Conservation (phyloP, 2,888 invertebrate genomes). For the Cancer borealis region DNA sequence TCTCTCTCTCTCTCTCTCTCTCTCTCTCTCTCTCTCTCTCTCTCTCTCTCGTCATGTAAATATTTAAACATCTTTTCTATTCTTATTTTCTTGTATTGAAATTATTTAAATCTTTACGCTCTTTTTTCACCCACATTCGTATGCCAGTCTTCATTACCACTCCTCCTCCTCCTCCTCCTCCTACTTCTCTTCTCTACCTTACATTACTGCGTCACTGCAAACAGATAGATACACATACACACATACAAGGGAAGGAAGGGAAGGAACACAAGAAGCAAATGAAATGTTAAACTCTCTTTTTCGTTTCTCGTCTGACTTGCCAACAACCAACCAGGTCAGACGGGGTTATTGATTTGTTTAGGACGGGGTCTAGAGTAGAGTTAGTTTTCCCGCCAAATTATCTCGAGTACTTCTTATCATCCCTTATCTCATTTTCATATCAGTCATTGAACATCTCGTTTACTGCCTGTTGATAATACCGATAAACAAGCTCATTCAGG, state of each 20-base stretch:
- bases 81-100: not conserved
- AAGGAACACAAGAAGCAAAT: not conserved
- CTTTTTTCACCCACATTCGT: not conserved
- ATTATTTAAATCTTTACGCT: not conserved
- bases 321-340: not conserved
- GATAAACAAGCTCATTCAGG: not conserved
- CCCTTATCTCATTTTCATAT: not conserved
- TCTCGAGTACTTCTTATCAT: not conserved
- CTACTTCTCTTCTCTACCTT: not conserved
- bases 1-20: conserved; percentile 46
- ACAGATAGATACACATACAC: not conserved
- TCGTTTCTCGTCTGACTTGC: not conserved
- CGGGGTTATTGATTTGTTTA: not conserved
- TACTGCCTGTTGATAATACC: not conserved
- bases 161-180: not conserved
- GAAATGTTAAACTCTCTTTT: not conserved
- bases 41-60: not conserved
- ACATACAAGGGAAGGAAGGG: not conserved
- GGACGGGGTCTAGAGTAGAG: not conserved
- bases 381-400: not conserved
- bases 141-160: not conserved
- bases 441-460: not conserved
- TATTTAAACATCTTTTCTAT: not conserved
- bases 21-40: conserved; percentile 42
- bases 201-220: not conserved